Conservation (phyloP, 2,888 invertebrate species). For the Adineta ricciae region DNA sequence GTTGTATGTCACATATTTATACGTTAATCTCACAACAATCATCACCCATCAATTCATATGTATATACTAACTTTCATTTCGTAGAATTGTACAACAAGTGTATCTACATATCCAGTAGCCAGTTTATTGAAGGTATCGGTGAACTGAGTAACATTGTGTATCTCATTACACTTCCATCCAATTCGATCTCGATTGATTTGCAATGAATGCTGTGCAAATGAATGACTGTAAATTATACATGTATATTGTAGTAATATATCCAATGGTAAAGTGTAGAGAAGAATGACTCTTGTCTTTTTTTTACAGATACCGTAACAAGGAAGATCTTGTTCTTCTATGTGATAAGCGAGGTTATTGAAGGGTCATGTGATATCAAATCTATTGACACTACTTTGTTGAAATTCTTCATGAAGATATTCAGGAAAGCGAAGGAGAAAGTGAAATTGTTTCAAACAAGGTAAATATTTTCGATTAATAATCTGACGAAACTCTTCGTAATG, state of each 20-base stretch:
- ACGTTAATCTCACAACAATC: too few relatives aligned
- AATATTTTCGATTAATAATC: not conserved
- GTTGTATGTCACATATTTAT: too few relatives aligned
- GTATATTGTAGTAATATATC: not conserved
- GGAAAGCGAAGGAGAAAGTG: not conserved
- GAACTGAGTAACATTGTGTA: not conserved
- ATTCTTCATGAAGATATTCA: not conserved
- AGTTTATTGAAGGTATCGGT: not conserved
- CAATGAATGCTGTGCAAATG: not conserved
- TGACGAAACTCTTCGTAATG: not conserved
- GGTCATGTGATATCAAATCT: not conserved
- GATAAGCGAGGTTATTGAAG: not conserved
- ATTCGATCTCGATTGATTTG: not conserved
- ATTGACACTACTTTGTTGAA: not conserved
- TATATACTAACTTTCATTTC: not conserved
- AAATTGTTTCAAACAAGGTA: not conserved
- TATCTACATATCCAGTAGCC: not conserved
- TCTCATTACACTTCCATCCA: not conserved
- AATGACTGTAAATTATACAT: not conserved
- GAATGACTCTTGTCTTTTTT: too few relatives aligned
- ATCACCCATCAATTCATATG: not conserved
- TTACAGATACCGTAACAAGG: too few relatives aligned
- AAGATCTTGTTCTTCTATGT: not conserved
- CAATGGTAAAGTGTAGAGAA: not conserved
- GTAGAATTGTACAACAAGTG: not conserved